Percentiles rank a stretch among this genome's conserved stretches.
Evolutionary conservation across 2,113 vertebrate species (phyloP).

Genomic region (Laterallus jamaicensis): DNA sequence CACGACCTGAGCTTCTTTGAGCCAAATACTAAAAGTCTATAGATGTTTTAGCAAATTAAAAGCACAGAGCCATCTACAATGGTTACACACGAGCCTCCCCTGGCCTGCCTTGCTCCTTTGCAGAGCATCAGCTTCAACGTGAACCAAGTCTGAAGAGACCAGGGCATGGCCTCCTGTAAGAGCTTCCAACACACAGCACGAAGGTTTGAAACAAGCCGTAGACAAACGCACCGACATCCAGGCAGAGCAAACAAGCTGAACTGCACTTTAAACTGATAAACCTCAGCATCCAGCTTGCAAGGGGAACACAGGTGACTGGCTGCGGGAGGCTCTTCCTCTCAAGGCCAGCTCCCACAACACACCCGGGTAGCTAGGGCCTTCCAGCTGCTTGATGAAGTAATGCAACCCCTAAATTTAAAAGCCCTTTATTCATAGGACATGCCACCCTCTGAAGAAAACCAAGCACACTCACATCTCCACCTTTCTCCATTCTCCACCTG

Average conservation of each 20-base stretch:
- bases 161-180: not conserved
- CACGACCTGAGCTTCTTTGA: not conserved
- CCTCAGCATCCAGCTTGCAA: not conserved
- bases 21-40: not conserved
- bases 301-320: not conserved
- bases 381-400: not conserved
- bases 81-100: accelerated
- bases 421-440: accelerated
- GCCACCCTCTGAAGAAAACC: not conserved
- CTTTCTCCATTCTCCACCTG: not conserved
- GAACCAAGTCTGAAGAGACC: not conserved
- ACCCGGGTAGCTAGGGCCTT: not conserved
- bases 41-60: not conserved
- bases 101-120: not conserved
- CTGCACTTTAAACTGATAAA: not conserved
- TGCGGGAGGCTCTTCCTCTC: not conserved
- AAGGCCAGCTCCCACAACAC: not conserved
- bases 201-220: not conserved
- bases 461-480: not conserved
- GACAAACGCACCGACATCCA: not conserved
- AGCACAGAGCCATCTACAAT: not conserved
- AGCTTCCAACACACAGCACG: not conserved
- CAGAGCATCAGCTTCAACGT: not conserved
- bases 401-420: not conserved
- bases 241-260: not conserved